phyloP scores from a whole-genome alignment of 1,140 invertebrate genomes.

The Meloidogyne exigua region DNA sequence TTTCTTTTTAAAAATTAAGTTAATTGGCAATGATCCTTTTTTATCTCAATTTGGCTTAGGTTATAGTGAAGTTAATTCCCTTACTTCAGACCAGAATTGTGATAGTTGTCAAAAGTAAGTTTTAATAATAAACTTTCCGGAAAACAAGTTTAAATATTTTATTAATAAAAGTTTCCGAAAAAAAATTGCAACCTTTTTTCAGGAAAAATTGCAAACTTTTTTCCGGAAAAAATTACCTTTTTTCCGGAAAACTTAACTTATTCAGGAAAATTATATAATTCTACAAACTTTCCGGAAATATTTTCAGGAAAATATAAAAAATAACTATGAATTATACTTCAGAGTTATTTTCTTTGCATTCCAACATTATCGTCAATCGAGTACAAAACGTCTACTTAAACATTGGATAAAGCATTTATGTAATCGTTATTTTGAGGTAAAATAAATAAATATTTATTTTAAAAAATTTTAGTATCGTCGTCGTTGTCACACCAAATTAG shows the following conservation, averaged over 20 bases:
- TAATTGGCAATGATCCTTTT: neutral
- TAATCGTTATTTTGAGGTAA: constrained; percentile 34
- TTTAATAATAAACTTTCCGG: neutral
- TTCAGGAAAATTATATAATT: too few species aligned
- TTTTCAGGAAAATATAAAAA: too few species aligned
- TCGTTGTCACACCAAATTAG: neutral
- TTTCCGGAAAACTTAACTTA: too few species aligned
- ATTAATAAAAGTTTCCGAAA: neutral
- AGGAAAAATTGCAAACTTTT: neutral
- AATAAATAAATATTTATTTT: neutral
- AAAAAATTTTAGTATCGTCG: neutral
- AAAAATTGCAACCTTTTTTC: neutral
- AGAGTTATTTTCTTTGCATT: constrained; percentile 29
- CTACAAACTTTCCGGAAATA: too few species aligned
- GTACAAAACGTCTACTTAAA: constrained; percentile 25
- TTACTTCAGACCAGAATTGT: neutral
- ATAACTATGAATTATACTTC: neutral
- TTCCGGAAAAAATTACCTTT: neutral
- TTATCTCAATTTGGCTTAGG: neutral
- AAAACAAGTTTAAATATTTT: neutral
- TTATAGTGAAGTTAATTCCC: neutral
- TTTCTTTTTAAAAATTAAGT: too few species aligned
- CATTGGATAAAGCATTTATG: constrained; percentile 34
- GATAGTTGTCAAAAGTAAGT: neutral
- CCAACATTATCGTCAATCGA: constrained; percentile 25